Percentiles rank a stretch among this genome's conserved stretches.
phyloP scores from a whole-genome alignment of 2,113 vertebrate genomes.

The Pygoscelis adeliae region DNA sequence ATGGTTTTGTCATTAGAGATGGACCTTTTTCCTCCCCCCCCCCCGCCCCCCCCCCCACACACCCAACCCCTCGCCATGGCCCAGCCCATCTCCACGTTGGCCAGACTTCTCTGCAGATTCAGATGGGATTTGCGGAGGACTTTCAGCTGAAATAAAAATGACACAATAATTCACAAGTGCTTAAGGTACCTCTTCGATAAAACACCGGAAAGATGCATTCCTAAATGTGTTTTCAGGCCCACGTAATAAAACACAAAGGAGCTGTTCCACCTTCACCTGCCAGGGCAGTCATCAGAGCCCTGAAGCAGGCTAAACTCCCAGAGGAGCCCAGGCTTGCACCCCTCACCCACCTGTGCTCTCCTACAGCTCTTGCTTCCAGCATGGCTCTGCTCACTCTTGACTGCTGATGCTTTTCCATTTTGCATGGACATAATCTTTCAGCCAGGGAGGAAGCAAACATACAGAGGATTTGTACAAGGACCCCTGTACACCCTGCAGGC shows the following conservation, averaged over 20 bases:
- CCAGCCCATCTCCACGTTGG: no score
- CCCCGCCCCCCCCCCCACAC: no score
- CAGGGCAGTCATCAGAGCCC: background rate
- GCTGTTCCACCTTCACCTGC: background rate
- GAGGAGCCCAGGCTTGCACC: background rate
- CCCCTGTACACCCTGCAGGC: background rate
- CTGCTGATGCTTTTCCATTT: background rate
- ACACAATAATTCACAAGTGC: background rate
- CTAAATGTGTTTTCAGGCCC: background rate
- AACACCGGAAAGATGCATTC: background rate
- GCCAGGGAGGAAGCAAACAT: background rate
- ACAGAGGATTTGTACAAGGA: background rate
- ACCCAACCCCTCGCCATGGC: no score
- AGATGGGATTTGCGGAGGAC: background rate
- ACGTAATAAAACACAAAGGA: background rate
- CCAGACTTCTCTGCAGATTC: background rate
- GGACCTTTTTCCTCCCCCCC: background rate
- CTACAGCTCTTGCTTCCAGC: background rate
- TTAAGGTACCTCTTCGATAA: background rate
- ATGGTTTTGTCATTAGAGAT: background rate
- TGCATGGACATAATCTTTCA: background rate
- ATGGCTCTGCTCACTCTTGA: background rate
- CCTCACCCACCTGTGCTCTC: fast-evolving
- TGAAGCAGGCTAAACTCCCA: background rate
- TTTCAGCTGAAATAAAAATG: background rate